Percentiles rank a stretch among this genome's conserved stretches.
These are phyloP conservation scores for Odocoileus hemionus DNA, from an alignment of 2,113 vertebrate species.

Conservation along the genomic window DNA sequence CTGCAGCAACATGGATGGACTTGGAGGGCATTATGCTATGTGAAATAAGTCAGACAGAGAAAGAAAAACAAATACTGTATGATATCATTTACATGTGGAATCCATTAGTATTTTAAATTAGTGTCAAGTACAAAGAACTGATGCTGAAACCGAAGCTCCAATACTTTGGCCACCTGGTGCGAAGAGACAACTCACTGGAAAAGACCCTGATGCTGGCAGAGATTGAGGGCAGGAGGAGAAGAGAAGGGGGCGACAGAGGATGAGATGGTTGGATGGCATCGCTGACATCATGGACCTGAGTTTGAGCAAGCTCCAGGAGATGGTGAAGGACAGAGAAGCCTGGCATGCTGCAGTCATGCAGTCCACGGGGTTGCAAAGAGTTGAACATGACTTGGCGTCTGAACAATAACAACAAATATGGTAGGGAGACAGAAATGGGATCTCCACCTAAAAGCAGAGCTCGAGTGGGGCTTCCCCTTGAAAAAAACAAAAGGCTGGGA, in stretches of 20 bases:
- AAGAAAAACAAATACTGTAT: background rate
- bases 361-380: background rate
- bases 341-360: background rate
- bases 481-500: background rate
- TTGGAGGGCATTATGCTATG: background rate
- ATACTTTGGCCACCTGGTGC: background rate
- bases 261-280: background rate
- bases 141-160: background rate
- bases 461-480: background rate
- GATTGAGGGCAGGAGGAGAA: background rate
- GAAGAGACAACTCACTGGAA: background rate
- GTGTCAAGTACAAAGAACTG: background rate
- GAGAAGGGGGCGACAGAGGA: background rate
- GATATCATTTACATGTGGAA: background rate
- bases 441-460: background rate
- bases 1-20: background rate
- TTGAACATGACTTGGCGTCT: background rate
- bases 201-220: background rate
- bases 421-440: background rate
- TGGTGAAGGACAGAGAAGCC: background rate
- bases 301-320: background rate
- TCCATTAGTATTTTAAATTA: background rate
- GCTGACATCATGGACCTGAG: background rate
- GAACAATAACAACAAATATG: background rate
- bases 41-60: background rate